Base-by-base conservation (phyloP, 64 coral and sea anemone genomes). In the Pocillopora damicornis region DNA sequence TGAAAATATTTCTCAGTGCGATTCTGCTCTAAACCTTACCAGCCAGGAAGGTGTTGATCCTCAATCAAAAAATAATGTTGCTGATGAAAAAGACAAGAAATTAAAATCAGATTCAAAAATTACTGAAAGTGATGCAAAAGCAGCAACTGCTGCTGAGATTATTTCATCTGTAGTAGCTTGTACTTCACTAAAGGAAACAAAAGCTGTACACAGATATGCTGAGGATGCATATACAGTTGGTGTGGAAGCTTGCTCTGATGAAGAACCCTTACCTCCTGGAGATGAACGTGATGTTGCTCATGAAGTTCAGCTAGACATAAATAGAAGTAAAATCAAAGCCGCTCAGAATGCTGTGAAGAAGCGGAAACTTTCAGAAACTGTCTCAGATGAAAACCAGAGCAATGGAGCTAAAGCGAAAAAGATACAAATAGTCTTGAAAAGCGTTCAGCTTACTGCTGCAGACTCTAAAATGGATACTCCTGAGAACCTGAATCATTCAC, bases 231-330 rank as follows among this genome's bases (percentile, higher is more conserved):
- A 92, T 61, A 92, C 87, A 62, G 76, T 89, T 86, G 80, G 79
- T 11, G 82, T 89, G 65, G 94, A 95, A 64, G 77, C 88, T 68
- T 94, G 88, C 80, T 95, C 87, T 61, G 87, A 92, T 89, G 94
- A 89, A 23, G 94, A 95, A 74, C 94, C 94, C 14, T 82, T 92
- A 4, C 94, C 94, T 61, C 94, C 94, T 12, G 94, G 94, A 23
- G 94, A 95, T 87, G 94, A 95, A 45, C 57, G 18, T 36, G 84
- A 87, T 89, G 87, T 95, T 58, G 83, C 90, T 61, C 94, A 92
- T 14, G 90, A 95, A 58, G 90, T 92, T 6, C 88, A 88, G 2
- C 61, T 95, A 61, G 94, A 95, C 59, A 89, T 82, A 30, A 61
- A 82, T 56, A 64, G 90, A 77, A 89, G 45, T 60, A 92, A 92